Conservation (phyloP, 1,140 invertebrate genomes). For the Druon quercuslanigerum region DNA sequence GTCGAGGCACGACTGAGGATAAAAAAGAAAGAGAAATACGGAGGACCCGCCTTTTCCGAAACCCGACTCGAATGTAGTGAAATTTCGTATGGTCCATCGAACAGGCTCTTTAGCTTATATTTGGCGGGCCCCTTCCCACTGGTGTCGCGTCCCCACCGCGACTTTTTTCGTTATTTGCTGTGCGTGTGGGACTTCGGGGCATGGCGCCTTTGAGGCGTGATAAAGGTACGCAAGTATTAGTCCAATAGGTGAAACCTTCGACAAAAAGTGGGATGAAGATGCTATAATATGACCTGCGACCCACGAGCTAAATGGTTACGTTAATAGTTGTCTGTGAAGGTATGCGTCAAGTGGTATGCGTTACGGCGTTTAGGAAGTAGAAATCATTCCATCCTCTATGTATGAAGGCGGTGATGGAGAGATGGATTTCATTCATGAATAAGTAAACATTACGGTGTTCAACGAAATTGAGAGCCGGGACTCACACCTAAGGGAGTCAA, state of each 20-base stretch:
- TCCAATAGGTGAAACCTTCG: constrained; percentile 40
- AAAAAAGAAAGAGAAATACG: constrained; percentile 35
- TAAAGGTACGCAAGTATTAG: constrained; percentile 41
- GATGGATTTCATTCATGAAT: constrained; percentile 22
- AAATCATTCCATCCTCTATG: background rate
- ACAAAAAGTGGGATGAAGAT: constrained; percentile 35
- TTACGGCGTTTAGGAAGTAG: constrained; percentile 5
- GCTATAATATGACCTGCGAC: constrained; percentile 53
- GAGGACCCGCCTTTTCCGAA: constrained; percentile 51
- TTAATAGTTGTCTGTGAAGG: background rate
- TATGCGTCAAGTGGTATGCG: constrained; percentile 1
- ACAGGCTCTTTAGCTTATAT: constrained; percentile 74
- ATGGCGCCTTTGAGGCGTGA: constrained; percentile 37
- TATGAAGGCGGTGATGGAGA: background rate
- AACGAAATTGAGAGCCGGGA: constrained; percentile 29
- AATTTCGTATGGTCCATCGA: constrained; percentile 74
- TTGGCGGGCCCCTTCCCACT: constrained; percentile 62
- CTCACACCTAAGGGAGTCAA: constrained; percentile 20
- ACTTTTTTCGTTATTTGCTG: constrained; percentile 64
- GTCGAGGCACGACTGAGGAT: constrained; percentile 7
- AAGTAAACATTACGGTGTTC: constrained; percentile 25
- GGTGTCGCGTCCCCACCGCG: constrained; percentile 55
- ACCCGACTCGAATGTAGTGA: constrained; percentile 62
- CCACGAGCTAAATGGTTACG: constrained; percentile 28
- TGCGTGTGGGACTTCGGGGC: constrained; percentile 53